These are phyloP conservation scores for Arctocebus calabarensis DNA, from an alignment of 2,797 vertebrate genomes.

Conservation along the genomic window DNA sequence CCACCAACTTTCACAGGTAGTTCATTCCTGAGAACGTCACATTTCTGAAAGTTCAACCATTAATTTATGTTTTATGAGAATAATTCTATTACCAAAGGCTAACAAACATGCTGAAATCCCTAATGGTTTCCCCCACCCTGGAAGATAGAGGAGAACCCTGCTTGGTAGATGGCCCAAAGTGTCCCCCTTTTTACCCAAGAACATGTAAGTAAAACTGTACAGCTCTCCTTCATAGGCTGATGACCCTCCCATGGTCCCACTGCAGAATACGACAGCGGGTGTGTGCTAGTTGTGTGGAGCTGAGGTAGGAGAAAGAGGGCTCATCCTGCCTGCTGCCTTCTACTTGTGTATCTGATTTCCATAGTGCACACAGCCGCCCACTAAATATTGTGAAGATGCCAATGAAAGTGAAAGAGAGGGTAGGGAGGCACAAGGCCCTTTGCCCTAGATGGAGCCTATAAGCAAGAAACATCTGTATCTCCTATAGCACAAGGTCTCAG, in stretches of 20 bases:
- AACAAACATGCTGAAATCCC: neutral
- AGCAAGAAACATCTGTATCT: neutral
- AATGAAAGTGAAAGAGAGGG: neutral
- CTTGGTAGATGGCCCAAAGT: neutral
- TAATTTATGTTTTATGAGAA: constrained; percentile 30
- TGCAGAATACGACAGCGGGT: neutral
- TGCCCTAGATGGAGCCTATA: neutral
- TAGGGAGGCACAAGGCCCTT: neutral
- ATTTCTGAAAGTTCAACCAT: constrained; percentile 48
- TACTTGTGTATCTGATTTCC: neutral
- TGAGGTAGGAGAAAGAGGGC: neutral
- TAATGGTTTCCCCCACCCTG: neutral
- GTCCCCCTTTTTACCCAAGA: neutral
- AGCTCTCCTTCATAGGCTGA: neutral
- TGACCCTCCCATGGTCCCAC: neutral
- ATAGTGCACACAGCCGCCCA: neutral
- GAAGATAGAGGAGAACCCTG: neutral
- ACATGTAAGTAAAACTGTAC: neutral
- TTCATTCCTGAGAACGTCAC: constrained; percentile 30
- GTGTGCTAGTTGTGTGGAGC: neutral
- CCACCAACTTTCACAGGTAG: neutral
- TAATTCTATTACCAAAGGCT: neutral
- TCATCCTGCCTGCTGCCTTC: neutral
- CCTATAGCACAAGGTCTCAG: neutral
- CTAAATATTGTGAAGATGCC: neutral